Evolutionary conservation across 2,888 invertebrate genomes (phyloP).

Genomic region (Tetragonisca angustula): DNA sequence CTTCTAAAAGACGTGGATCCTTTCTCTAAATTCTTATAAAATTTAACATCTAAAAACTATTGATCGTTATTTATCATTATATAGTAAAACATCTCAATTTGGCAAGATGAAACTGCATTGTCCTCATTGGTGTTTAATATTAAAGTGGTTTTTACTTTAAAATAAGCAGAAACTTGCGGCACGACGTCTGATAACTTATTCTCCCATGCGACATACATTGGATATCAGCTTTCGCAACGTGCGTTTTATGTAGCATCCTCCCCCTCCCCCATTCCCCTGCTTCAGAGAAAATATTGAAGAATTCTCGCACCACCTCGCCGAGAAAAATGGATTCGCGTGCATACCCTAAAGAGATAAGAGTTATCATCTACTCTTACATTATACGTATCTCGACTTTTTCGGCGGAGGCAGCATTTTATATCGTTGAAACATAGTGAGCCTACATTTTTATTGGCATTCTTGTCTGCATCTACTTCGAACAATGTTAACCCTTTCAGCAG

Average conservation of each 20-base stretch:
- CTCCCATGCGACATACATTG: conserved; percentile 34
- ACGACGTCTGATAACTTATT: conserved; percentile 63
- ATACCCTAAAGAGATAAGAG: conserved; percentile 60
- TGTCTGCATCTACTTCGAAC: background rate
- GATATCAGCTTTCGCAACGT: conserved; percentile 44
- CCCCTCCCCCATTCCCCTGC: background rate
- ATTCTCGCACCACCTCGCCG: conserved; percentile 52
- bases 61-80: background rate
- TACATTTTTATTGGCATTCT: background rate
- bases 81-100: background rate
- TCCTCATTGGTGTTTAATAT: conserved; percentile 41
- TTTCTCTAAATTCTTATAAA: no score
- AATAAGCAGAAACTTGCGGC: conserved; percentile 54
- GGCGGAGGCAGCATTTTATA: background rate
- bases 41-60: no score
- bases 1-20: no score
- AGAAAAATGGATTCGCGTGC: conserved; percentile 58
- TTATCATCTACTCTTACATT: conserved; percentile 54
- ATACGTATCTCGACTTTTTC: background rate
- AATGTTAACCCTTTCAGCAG: conserved; percentile 1
- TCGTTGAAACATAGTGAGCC: conserved; percentile 1
- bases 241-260: conserved; percentile 49
- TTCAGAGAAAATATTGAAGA: conserved; percentile 60
- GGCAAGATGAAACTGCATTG: conserved; percentile 16
- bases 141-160: conserved; percentile 51